Conservation (phyloP, 2,797 vertebrate genomes). For the Microcaecilia unicolor region DNA sequence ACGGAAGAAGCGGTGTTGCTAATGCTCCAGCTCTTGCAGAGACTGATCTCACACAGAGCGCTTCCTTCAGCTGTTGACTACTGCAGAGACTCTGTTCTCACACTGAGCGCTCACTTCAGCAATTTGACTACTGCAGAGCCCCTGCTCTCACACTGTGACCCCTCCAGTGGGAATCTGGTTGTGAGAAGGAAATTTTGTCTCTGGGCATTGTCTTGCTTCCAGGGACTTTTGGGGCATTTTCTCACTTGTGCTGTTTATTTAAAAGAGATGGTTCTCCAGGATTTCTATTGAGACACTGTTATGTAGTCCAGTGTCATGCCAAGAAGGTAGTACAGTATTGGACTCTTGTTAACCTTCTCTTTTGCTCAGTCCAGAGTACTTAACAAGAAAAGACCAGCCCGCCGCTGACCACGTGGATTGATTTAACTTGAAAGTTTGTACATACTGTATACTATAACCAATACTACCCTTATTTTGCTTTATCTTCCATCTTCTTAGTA, state of each 20-base stretch:
- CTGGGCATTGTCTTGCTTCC: constrained; percentile 33
- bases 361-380: constrained; percentile 54
- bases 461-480: constrained; percentile 45
- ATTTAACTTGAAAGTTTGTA: constrained; percentile 60
- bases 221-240: constrained; percentile 66
- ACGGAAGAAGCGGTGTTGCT: constrained; percentile 97
- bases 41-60: constrained; percentile 40
- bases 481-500: constrained; percentile 53
- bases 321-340: constrained; percentile 63
- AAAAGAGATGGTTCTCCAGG: constrained; percentile 68
- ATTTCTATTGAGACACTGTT: constrained; percentile 65
- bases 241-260: constrained; percentile 76
- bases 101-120: too few species aligned
- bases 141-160: too few species aligned
- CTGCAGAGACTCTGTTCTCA: too few species aligned
- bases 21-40: constrained; percentile 52
- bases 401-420: constrained; percentile 63
- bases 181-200: constrained; percentile 15
- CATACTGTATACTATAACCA: constrained; percentile 70
- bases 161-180: constrained; percentile 40
- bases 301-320: constrained; percentile 58
- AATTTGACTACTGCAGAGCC: too few species aligned
- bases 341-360: constrained; percentile 50
- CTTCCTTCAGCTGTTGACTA: too few species aligned
- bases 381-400: constrained; percentile 50